Evolutionary conservation across 2,113 vertebrate genomes (phyloP).

Genomic region (Acanthisitta chloris): DNA sequence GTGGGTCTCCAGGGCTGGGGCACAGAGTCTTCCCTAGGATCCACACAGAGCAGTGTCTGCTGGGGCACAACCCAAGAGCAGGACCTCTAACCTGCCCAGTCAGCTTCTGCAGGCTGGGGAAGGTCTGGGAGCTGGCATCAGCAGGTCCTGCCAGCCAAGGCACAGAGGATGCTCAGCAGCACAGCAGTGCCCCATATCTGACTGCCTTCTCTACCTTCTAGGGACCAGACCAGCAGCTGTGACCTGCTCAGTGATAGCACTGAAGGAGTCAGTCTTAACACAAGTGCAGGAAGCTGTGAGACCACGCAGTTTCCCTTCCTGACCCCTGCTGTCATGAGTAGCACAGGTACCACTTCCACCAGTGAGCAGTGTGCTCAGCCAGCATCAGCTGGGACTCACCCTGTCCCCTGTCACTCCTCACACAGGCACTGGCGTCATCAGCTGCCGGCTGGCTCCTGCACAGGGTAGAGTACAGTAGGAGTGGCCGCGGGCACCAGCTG

Average conservation of each 20-base stretch:
- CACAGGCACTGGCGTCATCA: background rate
- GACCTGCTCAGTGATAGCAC: background rate
- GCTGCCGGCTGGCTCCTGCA: background rate
- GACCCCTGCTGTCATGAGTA: background rate
- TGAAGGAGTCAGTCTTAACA: background rate
- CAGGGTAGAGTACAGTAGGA: background rate
- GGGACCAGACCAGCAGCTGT: background rate
- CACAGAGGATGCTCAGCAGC: background rate
- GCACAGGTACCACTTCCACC: background rate
- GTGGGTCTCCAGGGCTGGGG: background rate
- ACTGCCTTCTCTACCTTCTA: background rate
- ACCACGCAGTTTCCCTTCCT: background rate
- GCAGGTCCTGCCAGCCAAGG: background rate
- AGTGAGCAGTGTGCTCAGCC: background rate
- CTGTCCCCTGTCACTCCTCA: background rate
- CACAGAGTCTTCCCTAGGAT: background rate
- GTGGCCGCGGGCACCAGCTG: background rate
- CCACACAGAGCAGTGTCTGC: background rate
- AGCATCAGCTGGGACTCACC: background rate
- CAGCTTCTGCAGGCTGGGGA: background rate
- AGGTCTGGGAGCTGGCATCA: background rate
- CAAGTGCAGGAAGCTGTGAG: background rate
- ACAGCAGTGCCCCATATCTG: background rate
- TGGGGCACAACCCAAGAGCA: accelerated
- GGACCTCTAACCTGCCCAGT: background rate